phyloP scores from a whole-genome alignment of 1,140 invertebrate genomes.

The Bombus difficillimus region DNA sequence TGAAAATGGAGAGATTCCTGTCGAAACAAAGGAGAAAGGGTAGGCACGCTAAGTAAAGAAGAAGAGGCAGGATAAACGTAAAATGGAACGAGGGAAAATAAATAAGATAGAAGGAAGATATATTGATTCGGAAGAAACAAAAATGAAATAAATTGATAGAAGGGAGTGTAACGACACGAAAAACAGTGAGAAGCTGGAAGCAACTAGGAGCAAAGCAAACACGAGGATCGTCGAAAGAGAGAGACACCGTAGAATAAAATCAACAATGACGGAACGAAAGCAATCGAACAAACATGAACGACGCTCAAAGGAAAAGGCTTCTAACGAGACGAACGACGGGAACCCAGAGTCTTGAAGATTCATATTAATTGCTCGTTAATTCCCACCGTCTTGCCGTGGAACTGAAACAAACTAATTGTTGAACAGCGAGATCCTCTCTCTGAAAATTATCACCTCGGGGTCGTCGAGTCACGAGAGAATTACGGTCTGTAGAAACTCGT shows the following conservation, averaged over 20 bases:
- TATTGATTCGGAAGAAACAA: no score
- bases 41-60: not conserved
- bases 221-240: not conserved
- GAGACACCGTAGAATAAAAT: not conserved
- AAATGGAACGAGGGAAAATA: not conserved
- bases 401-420: constrained; percentile 30
- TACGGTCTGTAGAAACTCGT: not conserved
- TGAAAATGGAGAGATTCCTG: not conserved
- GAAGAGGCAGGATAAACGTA: not conserved
- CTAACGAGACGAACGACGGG: not conserved
- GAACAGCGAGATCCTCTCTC: not conserved
- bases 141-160: not conserved
- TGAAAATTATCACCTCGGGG: constrained; percentile 14
- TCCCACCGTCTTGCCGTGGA: not conserved
- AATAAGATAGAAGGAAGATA: not conserved
- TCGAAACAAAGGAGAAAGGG: not conserved
- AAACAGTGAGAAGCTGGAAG: not conserved
- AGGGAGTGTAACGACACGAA: not conserved
- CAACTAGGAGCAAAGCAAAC: not conserved
- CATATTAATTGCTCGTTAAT: constrained; percentile 30
- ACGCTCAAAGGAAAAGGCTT: not conserved
- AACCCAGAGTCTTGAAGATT: not conserved
- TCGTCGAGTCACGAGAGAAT: not conserved
- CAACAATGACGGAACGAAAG: constrained; percentile 14
- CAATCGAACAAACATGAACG: constrained; percentile 29